Percentiles rank a stretch among this genome's conserved stretches.
Evolutionary conservation across 2,888 invertebrate species (phyloP).

Genomic region (Mesoligia furuncula): DNA sequence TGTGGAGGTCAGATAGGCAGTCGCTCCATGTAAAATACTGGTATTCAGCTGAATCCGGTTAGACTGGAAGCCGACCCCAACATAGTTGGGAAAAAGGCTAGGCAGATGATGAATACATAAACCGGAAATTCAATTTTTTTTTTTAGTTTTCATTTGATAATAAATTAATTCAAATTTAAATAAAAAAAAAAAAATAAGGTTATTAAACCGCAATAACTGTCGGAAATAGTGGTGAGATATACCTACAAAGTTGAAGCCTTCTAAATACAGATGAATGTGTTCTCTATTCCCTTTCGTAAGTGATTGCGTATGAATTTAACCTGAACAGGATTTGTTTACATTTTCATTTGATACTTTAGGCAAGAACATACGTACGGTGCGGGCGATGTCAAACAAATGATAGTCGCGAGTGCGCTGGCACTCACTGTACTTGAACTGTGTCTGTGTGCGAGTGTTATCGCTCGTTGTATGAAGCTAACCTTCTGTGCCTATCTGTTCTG

Average conservation of each 20-base stretch:
- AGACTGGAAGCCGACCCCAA: no score
- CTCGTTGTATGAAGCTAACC: neutral
- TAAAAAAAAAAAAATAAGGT: no score
- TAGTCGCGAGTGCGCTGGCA: neutral
- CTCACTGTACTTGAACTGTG: neutral
- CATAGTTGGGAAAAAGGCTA: no score
- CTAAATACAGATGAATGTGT: neutral
- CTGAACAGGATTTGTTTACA: neutral
- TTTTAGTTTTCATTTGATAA: no score
- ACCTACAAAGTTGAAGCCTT: neutral
- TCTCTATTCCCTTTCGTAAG: neutral
- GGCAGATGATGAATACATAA: no score
- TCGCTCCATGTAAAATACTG: no score
- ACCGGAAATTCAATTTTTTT: neutral
- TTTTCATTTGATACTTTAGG: neutral
- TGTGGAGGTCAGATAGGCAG: no score
- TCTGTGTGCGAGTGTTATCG: no score
- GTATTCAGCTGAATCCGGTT: no score
- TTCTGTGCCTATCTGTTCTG: slow-evolving; percentile 20
- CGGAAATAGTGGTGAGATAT: neutral
- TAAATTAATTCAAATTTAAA: no score
- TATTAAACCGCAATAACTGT: neutral
- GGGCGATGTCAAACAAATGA: neutral
- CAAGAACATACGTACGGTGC: neutral
- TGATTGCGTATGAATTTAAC: neutral